Base-by-base conservation (phyloP, 2,888 invertebrate species). In the Penaeus monodon region DNA sequence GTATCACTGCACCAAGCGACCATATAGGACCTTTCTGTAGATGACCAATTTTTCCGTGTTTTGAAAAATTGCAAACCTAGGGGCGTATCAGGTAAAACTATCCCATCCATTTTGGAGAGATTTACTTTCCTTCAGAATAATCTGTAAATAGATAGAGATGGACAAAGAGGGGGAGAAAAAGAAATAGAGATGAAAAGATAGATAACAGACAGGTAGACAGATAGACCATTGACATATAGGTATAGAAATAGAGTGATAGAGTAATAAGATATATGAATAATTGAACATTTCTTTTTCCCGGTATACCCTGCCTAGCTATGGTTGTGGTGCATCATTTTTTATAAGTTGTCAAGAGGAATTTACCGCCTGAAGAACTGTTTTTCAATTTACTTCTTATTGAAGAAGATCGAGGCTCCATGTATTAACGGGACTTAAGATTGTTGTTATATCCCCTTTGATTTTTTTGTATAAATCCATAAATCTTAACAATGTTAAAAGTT, bases 261-360 rank as follows among this genome's bases (percentile, higher is more conserved):
- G 44, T 44, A 44, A 44, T 57, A 57, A n/a, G 57, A 17, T 57
- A 57, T 17, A 14, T 20, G 57, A 57, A 57, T 57, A 20, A 57
- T 57, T 17, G 2, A 57, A 17, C 33, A 27, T 82, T 77, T 68
- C 38, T 49, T 90, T n/a, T 92, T 94, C 66, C 92, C 97, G 98
- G 98, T 91, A 94, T 98, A 91, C 98, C 98, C 78, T 96, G 97
- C 92, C 92, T 98, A 86, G 95, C 97, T 99, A 99, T 93, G 98
- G 99, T 77, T 92, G 98, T 82, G 97, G 97, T 64, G 97, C 98
- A 38, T 95, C 94, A 84, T 95, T 95, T 91, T 93, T 98, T 88
- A 97, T 98, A 89, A 95, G 93, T 90, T 96, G 97, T 92, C 93
- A 93, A 86, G 98, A 98, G 94, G 93, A 94, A 97, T 98, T 6